These are phyloP conservation scores for Tenualosa ilisha DNA, from an alignment of 2,797 vertebrate species.

Conservation along the genomic window DNA sequence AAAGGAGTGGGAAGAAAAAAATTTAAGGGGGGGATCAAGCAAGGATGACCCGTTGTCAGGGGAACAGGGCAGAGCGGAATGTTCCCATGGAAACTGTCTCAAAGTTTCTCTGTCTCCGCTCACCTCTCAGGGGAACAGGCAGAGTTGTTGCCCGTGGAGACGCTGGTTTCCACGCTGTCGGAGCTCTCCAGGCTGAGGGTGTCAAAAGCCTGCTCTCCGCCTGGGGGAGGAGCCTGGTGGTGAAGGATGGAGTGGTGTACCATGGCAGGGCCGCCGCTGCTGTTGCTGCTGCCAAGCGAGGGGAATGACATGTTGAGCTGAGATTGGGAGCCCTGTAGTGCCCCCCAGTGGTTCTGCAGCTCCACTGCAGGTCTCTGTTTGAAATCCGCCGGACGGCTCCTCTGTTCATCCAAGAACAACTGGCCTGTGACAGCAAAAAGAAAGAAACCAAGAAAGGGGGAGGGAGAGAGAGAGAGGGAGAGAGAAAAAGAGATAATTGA, in stretches of 20 bases:
- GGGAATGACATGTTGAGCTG: slow-evolving; percentile 51
- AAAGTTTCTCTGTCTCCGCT: slow-evolving; percentile 49
- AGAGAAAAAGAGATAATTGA: neutral
- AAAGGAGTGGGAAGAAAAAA: neutral
- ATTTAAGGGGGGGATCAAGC: slow-evolving; percentile 44
- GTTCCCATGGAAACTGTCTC: slow-evolving; percentile 55
- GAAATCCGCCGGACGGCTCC: slow-evolving; percentile 40
- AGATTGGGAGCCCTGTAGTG: slow-evolving; percentile 68
- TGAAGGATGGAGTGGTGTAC: slow-evolving; percentile 92
- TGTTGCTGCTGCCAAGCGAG: neutral
- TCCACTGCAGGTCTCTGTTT: slow-evolving; percentile 12
- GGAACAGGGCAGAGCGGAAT: slow-evolving; percentile 60
- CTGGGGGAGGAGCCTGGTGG: slow-evolving; percentile 78
- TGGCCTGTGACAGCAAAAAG: neutral
- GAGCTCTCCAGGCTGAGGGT: slow-evolving; percentile 97
- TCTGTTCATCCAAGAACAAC: neutral
- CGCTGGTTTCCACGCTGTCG: slow-evolving; percentile 95
- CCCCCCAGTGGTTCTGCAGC: slow-evolving; percentile 17
- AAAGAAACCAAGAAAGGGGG: neutral
- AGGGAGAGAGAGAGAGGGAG: neutral
- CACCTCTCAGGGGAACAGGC: slow-evolving; percentile 86
- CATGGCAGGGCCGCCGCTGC: slow-evolving; percentile 56
- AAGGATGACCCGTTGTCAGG: slow-evolving; percentile 81
- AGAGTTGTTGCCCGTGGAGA: slow-evolving; percentile 88
- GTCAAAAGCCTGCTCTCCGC: slow-evolving; percentile 83